Evolutionary conservation across 92 coral and sea anemone species (phyloP), one percentile per base, ranked within the genome.

Genomic region (Diadumene lineata): DNA sequence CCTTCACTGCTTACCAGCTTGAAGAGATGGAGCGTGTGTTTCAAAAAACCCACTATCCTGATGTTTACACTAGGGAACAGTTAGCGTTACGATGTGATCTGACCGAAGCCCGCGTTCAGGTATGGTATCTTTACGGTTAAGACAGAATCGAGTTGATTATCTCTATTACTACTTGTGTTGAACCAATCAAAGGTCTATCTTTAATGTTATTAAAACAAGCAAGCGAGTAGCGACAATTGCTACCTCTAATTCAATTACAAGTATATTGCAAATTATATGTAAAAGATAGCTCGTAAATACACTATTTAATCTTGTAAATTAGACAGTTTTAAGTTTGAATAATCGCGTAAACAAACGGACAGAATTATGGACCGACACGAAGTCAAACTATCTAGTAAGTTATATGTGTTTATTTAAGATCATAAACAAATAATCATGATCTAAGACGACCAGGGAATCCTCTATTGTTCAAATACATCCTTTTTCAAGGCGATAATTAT

Each of bases 101-200:
- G 24, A 96, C 99, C n/a, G 99, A 96, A 70, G 99, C 99, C 7
- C 84, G 99, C 64, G 99, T 96, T 1, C 99, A 96, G 99, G 99
- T 96, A 31, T 0, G 34, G 18, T 70, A n/a, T n/a, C n/a, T 70
- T 13, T 53, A 21, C 19, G 58, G 2, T 60, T 18, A 22, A 60
- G 28, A 23, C 31, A 32, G 23, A 62, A 28, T 28, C 15, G 22
- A 31, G 68, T 62, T 62, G n/a, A n/a, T n/a, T 62, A 62, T 62
- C 68, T 28, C 38, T 10, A 10, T 23, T n/a, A 28, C n/a, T 31
- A 62, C 68, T 62, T 62, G 43, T 28, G 6, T 53, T 58, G 56
- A 55, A 30, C 78, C 78, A 62, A 62, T 62, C 68, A 27, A 8
- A 15, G 32, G 23, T 31, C 33, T 48, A 56, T 33, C 50, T 34